Conservation (phyloP, 2,888 invertebrate genomes). For the Pyralis farinalis region DNA sequence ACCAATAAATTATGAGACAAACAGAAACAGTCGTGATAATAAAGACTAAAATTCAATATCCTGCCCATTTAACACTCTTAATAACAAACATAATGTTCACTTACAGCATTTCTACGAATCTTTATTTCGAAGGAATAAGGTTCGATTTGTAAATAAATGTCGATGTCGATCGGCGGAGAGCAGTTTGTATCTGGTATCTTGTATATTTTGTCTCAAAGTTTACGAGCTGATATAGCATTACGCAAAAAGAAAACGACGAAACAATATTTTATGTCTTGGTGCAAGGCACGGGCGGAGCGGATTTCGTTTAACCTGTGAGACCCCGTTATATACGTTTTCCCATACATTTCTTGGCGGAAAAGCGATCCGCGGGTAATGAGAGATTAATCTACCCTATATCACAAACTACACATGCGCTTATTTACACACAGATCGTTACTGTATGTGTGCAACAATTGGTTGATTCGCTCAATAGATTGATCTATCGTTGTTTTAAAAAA, state of each 20-base stretch:
- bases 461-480: too few species aligned
- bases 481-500: too few species aligned
- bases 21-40: constrained; percentile 39
- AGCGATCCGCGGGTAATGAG: too few species aligned
- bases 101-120: neutral
- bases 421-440: too few species aligned
- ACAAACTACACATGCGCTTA: too few species aligned
- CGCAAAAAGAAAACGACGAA: constrained; percentile 42
- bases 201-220: constrained; percentile 58
- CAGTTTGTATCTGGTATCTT: constrained; percentile 27
- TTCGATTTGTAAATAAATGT: constrained; percentile 12
- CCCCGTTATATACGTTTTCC: too few species aligned
- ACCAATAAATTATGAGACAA: constrained; percentile 45
- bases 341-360: too few species aligned
- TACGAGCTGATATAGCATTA: constrained; percentile 56
- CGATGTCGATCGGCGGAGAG: constrained; percentile 11
- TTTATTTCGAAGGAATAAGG: constrained; percentile 16
- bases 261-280: constrained; percentile 33
- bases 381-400: too few species aligned
- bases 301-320: too few species aligned
- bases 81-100: constrained; percentile 15
- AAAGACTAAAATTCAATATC: constrained; percentile 58
- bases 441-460: too few species aligned
- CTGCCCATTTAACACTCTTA: constrained; percentile 47
- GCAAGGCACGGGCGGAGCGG: constrained; percentile 17